These are phyloP conservation scores for Ctenomys sociabilis DNA, from an alignment of 2,113 vertebrate genomes.

Conservation along the genomic window DNA sequence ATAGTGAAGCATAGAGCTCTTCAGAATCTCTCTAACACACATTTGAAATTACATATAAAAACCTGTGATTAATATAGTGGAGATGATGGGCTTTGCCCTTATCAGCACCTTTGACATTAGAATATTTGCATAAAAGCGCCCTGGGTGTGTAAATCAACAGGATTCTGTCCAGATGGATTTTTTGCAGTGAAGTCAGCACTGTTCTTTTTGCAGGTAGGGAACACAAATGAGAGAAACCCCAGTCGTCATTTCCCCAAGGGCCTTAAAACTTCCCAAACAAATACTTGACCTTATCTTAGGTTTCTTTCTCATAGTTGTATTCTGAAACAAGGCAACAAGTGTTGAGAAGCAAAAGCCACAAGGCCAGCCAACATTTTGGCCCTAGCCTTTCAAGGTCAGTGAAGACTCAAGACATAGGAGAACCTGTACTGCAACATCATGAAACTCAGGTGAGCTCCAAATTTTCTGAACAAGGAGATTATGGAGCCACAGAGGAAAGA, in stretches of 20 bases:
- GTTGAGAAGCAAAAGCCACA: neutral
- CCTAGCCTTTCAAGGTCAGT: too few relatives aligned
- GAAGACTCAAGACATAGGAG: too few relatives aligned
- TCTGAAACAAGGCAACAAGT: constrained; percentile 17
- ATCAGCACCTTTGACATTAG: neutral
- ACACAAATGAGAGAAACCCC: neutral
- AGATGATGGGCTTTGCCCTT: neutral
- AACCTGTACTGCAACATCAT: too few relatives aligned
- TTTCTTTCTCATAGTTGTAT: constrained; percentile 20
- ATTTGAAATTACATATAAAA: constrained; percentile 12
- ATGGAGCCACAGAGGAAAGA: too few relatives aligned
- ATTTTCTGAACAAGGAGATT: too few relatives aligned
- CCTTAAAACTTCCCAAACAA: constrained; percentile 33
- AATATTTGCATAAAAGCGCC: neutral
- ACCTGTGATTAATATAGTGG: neutral
- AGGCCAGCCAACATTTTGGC: too few relatives aligned
- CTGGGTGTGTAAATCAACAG: too few relatives aligned
- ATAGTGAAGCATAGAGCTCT: neutral
- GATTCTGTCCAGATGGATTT: neutral
- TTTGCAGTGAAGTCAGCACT: neutral
- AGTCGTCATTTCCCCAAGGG: neutral
- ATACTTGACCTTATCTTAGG: neutral
- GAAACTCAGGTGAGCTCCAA: too few relatives aligned
- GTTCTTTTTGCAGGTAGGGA: neutral
- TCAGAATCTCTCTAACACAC: neutral